Evolutionary conservation across 2,797 vertebrate genomes (phyloP).

Genomic region (Pseudopleuronectes americanus): DNA sequence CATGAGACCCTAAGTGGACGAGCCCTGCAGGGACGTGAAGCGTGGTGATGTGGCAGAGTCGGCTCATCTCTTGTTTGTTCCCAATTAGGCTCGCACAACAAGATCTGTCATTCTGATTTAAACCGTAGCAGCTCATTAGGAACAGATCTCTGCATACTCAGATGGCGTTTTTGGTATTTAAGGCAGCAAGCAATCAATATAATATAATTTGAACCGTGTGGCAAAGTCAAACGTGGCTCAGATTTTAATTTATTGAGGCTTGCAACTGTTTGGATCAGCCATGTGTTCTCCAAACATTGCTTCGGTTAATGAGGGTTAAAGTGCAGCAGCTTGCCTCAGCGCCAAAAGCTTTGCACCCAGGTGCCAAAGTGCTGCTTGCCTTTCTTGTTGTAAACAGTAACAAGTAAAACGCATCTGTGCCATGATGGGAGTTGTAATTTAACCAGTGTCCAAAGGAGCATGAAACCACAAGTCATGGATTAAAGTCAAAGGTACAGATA

Average conservation of each 20-base stretch:
- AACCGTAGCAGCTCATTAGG: conserved; percentile 33
- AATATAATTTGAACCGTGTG: conserved; percentile 54
- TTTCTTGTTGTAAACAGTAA: conserved; percentile 43
- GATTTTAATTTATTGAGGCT: conserved; percentile 34
- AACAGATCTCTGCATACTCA: conserved; percentile 41
- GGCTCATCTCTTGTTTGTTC: conserved; percentile 43
- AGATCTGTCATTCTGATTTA: conserved; percentile 38
- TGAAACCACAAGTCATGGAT: conserved; percentile 47
- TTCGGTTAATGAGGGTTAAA: conserved; percentile 38
- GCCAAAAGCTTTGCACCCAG: conserved; percentile 54
- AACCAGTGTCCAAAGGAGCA: conserved; percentile 42
- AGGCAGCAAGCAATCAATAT: conserved; percentile 32
- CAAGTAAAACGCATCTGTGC: conserved; percentile 30
- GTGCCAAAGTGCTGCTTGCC: conserved; percentile 45
- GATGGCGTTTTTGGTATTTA: conserved; percentile 18
- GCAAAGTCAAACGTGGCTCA: conserved; percentile 29
- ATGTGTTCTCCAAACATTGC: conserved; percentile 60
- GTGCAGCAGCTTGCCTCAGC: conserved; percentile 35
- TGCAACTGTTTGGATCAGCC: conserved; percentile 50
- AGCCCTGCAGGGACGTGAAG: conserved; percentile 66
- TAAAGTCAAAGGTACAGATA: conserved; percentile 22
- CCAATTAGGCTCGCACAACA: conserved; percentile 22
- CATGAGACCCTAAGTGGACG: conserved; percentile 72
- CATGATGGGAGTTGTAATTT: conserved; percentile 36
- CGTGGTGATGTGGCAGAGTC: conserved; percentile 41